phyloP scores from a whole-genome alignment of 2,888 invertebrate species.

The Pammene fasciana region DNA sequence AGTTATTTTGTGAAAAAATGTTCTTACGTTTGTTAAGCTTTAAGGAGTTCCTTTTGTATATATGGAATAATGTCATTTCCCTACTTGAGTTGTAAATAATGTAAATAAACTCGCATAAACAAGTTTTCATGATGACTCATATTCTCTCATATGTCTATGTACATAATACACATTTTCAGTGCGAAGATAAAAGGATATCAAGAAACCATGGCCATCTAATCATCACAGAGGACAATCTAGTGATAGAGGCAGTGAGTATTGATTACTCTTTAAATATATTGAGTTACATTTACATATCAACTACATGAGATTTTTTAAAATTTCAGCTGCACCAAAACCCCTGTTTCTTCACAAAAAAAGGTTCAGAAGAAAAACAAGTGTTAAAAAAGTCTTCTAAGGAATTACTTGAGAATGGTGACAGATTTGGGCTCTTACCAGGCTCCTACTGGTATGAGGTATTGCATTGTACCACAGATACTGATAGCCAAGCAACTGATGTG shows the following conservation, averaged over 20 bases:
- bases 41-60: too few relatives aligned
- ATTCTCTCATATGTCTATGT: too few relatives aligned
- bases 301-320: too few relatives aligned
- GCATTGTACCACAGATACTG: constrained; percentile 46
- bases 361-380: constrained; percentile 56
- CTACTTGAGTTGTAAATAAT: background rate
- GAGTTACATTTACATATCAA: background rate
- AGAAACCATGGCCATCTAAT: constrained; percentile 78
- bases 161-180: constrained; percentile 60
- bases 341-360: constrained; percentile 71
- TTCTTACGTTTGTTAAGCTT: too few relatives aligned
- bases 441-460: constrained; percentile 76
- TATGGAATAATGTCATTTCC: background rate
- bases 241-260: constrained; percentile 71
- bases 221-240: constrained; percentile 62
- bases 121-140: background rate
- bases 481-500: constrained; percentile 34
- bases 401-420: constrained; percentile 73
- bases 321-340: constrained; percentile 82
- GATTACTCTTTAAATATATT: background rate
- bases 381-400: constrained; percentile 61
- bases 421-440: constrained; percentile 79
- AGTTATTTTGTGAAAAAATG: constrained; percentile 47
- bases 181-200: constrained; percentile 80
- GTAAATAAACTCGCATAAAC: constrained; percentile 1